phyloP scores from a whole-genome alignment of 2,113 vertebrate genomes.

The Sarotherodon lohbergeri region DNA sequence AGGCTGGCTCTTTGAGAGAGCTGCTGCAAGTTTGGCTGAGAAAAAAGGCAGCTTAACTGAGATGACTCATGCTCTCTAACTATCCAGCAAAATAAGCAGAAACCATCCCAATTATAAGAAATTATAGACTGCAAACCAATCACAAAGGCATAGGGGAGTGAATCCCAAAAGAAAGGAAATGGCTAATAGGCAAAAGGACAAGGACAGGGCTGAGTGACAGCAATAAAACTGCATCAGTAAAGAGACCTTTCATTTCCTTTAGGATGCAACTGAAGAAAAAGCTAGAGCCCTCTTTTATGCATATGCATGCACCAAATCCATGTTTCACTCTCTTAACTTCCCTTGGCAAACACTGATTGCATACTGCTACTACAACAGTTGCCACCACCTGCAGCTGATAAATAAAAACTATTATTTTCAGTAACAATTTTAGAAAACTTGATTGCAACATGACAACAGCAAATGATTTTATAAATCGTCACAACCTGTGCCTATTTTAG shows the following conservation, averaged over 20 bases:
- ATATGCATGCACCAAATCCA: neutral
- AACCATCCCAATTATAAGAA: constrained; percentile 27
- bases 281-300: neutral
- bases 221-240: neutral
- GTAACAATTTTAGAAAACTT: neutral
- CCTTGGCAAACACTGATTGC: neutral
- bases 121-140: neutral
- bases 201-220: neutral
- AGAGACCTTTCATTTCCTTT: neutral
- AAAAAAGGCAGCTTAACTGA: constrained; percentile 61
- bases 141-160: neutral
- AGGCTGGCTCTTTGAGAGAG: constrained; percentile 57
- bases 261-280: neutral
- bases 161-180: neutral
- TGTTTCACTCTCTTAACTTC: neutral
- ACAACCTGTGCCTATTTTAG: neutral
- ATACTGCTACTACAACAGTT: neutral
- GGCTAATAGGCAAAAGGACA: neutral
- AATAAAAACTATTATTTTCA: neutral
- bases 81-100: constrained; percentile 34
- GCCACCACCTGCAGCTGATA: neutral
- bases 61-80: constrained; percentile 63
- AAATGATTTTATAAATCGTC: neutral
- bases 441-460: neutral
- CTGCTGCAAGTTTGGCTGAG: constrained; percentile 62